phyloP scores from a whole-genome alignment of 2,113 vertebrate genomes.

The Chlorodrepanis virens region DNA sequence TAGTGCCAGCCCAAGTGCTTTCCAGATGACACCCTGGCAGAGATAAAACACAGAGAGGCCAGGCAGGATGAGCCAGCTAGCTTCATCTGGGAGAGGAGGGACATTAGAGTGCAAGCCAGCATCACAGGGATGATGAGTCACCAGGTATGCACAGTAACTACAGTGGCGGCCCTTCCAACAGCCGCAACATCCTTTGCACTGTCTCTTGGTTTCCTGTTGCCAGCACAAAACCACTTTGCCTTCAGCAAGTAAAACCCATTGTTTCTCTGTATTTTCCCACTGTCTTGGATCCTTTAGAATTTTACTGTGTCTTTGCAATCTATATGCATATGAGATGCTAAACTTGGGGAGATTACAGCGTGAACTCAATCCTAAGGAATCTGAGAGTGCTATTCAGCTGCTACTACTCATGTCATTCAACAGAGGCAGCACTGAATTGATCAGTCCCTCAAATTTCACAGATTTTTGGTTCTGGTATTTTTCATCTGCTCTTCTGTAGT shows the following conservation, averaged over 20 bases:
- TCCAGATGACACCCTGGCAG: neutral
- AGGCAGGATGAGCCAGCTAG: neutral
- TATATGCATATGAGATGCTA: neutral
- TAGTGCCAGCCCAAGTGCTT: neutral
- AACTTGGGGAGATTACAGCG: neutral
- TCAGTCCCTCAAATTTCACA: neutral
- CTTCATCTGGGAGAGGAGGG: neutral
- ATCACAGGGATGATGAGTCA: neutral
- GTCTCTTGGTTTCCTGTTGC: slow-evolving; percentile 22
- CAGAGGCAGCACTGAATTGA: neutral
- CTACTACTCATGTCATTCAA: neutral
- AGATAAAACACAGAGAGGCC: neutral
- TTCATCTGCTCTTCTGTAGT: neutral
- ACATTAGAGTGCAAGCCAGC: neutral
- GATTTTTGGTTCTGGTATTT: neutral
- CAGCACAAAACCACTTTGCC: neutral
- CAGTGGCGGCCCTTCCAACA: neutral
- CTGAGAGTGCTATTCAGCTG: neutral
- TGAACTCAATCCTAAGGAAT: neutral
- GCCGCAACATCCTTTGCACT: neutral
- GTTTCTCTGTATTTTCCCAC: neutral
- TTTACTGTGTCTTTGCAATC: neutral
- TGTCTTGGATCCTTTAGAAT: neutral
- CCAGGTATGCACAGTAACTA: neutral
- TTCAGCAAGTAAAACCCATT: neutral